phyloP scores from a whole-genome alignment of 1,140 invertebrate genomes.

The Reticulitermes speratus region DNA sequence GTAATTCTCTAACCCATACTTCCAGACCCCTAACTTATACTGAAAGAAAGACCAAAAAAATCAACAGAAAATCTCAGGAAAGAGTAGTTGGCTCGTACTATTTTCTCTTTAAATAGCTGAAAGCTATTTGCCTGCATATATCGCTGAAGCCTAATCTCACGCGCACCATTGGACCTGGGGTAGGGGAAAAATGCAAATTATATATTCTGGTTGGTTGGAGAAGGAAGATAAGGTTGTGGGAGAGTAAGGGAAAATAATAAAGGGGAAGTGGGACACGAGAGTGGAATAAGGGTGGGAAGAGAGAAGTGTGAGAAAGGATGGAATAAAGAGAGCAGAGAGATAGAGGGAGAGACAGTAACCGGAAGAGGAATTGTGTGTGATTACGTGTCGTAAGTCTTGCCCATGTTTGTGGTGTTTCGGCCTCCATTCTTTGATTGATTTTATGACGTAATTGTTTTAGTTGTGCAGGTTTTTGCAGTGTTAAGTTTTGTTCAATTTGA shows the following conservation, averaged over 20 bases:
- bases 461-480: background rate
- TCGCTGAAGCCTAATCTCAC: background rate
- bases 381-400: background rate
- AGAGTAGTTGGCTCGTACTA: background rate
- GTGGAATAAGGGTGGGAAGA: background rate
- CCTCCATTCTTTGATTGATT: background rate
- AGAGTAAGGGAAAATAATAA: background rate
- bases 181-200: constrained; percentile 11
- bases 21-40: too few relatives aligned
- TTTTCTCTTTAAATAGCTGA: constrained; percentile 4
- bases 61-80: background rate
- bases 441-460: background rate
- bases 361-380: background rate
- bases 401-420: background rate
- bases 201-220: constrained; percentile 11
- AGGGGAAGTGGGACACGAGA: background rate
- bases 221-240: background rate
- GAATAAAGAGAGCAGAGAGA: background rate
- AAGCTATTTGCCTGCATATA: too few relatives aligned
- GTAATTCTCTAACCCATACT: background rate
- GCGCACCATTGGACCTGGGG: background rate
- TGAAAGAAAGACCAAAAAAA: too few relatives aligned
- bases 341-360: background rate
- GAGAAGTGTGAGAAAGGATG: background rate
- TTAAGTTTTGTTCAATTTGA: background rate